These are phyloP conservation scores for Lepidocyrtoides sp. DNA, from an alignment of 2,888 invertebrate genomes.

Conservation along the genomic window DNA sequence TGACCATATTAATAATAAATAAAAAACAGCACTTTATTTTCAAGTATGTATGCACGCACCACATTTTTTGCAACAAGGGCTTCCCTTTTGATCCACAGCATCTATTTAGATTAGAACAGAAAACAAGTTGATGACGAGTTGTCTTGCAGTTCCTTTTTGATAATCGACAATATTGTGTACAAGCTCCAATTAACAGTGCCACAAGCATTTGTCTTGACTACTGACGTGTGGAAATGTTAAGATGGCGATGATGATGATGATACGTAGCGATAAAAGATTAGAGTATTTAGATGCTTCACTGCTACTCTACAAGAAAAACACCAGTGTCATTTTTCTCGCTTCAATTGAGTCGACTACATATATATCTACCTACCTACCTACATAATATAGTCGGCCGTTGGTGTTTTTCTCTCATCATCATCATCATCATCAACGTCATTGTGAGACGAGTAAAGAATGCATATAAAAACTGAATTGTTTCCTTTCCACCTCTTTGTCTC, in stretches of 20 bases:
- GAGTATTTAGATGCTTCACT: slow-evolving; percentile 1
- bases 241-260: neutral
- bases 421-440: neutral
- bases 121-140: neutral
- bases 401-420: slow-evolving; percentile 43
- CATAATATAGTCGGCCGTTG: neutral
- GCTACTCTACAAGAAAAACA: slow-evolving; percentile 24
- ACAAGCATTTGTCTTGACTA: neutral
- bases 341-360: slow-evolving; percentile 31
- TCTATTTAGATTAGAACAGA: neutral
- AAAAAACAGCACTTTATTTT: no score
- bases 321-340: slow-evolving; percentile 43
- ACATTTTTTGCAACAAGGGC: no score
- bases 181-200: slow-evolving; percentile 17
- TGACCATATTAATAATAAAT: no score
- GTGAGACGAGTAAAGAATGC: slow-evolving; percentile 55
- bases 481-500: slow-evolving; percentile 29
- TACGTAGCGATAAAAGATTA: slow-evolving; percentile 19
- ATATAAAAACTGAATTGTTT: slow-evolving; percentile 60
- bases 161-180: neutral
- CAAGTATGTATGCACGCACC: no score
- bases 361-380: no score
- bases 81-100: no score
- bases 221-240: neutral
- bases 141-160: neutral